Percentiles rank a stretch among this genome's conserved stretches.
Conservation (phyloP, 2,888 invertebrate genomes). For the Leistus spinibarbis region DNA sequence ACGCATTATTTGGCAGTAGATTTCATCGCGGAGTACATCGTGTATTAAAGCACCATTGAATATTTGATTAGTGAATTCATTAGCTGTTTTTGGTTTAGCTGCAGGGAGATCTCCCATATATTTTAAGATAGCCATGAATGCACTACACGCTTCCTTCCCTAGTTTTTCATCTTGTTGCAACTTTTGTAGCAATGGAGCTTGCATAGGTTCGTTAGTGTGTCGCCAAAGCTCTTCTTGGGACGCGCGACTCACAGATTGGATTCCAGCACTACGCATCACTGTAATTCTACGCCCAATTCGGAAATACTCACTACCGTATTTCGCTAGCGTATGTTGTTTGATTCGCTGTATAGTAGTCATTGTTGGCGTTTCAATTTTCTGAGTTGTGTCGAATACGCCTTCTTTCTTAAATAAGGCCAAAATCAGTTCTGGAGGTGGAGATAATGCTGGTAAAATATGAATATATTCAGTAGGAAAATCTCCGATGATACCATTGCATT, state of each 20-base stretch:
- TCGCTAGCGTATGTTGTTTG: slow-evolving; percentile 81
- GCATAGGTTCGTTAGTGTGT: slow-evolving; percentile 79
- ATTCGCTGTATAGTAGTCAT: slow-evolving; percentile 67
- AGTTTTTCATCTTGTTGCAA: slow-evolving; percentile 72
- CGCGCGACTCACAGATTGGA: slow-evolving; percentile 69
- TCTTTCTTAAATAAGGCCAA: slow-evolving; percentile 70
- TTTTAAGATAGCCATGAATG: slow-evolving; percentile 78
- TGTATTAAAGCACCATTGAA: slow-evolving; percentile 78
- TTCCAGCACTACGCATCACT: slow-evolving; percentile 66
- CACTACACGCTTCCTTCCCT: slow-evolving; percentile 73
- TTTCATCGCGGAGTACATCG: slow-evolving; percentile 82
- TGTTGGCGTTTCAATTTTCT: slow-evolving; percentile 56
- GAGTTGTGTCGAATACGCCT: slow-evolving; percentile 57
- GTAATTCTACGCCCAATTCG: slow-evolving; percentile 59
- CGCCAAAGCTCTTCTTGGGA: slow-evolving; percentile 80
- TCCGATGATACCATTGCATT: slow-evolving; percentile 73
- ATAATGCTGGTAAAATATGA: slow-evolving; percentile 83
- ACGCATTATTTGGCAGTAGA: slow-evolving; percentile 93
- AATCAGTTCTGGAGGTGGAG: slow-evolving; percentile 72
- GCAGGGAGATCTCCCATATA: slow-evolving; percentile 95
- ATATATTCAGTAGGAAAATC: slow-evolving; percentile 87
- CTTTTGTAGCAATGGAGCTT: slow-evolving; percentile 80
- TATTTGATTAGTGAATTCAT: slow-evolving; percentile 88
- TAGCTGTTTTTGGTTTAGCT: slow-evolving; percentile 73
- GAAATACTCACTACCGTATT: slow-evolving; percentile 84